A percentile compares a stretch with the other conserved stretches of the same genome.
These are phyloP conservation scores for Pampus argenteus DNA, from an alignment of 2,797 vertebrate species.

Conservation along the genomic window DNA sequence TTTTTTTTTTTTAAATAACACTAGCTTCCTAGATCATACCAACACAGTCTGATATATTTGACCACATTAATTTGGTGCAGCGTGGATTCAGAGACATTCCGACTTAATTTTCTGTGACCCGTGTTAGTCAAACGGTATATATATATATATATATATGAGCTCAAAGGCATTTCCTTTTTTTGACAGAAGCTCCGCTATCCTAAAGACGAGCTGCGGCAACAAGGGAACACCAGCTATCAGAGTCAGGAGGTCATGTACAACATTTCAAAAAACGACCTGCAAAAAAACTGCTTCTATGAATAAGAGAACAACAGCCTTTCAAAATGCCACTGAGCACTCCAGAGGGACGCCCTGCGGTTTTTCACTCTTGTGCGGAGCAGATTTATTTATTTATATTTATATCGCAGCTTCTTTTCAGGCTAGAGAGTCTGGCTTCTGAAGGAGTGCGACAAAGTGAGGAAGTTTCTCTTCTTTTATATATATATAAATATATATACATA, in stretches of 20 bases:
- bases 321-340: conserved; percentile 74
- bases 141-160: conserved; percentile 48
- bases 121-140: conserved; percentile 41
- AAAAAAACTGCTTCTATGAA: conserved; percentile 60
- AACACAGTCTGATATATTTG: neutral
- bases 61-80: conserved; percentile 4
- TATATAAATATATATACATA: neutral
- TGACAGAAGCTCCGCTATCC: conserved; percentile 41
- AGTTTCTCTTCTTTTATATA: conserved; percentile 47
- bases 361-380: conserved; percentile 52
- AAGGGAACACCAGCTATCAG: conserved; percentile 67
- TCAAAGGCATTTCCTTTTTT: conserved; percentile 55
- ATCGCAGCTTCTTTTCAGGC: conserved; percentile 59
- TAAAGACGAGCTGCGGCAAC: conserved; percentile 61
- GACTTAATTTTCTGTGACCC: conserved; percentile 32
- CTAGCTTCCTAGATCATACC: conserved; percentile 14
- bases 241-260: conserved; percentile 73
- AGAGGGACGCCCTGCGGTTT: conserved; percentile 64
- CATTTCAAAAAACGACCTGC: conserved; percentile 57
- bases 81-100: conserved; percentile 7
- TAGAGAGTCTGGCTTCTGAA: conserved; percentile 60
- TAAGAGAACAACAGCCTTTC: conserved; percentile 76
- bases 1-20: conserved; percentile 24
- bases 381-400: conserved; percentile 78
- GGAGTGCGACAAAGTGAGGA: conserved; percentile 74